Evolutionary conservation across 2,888 invertebrate species (phyloP).

Genomic region (Marronus borbonicus): DNA sequence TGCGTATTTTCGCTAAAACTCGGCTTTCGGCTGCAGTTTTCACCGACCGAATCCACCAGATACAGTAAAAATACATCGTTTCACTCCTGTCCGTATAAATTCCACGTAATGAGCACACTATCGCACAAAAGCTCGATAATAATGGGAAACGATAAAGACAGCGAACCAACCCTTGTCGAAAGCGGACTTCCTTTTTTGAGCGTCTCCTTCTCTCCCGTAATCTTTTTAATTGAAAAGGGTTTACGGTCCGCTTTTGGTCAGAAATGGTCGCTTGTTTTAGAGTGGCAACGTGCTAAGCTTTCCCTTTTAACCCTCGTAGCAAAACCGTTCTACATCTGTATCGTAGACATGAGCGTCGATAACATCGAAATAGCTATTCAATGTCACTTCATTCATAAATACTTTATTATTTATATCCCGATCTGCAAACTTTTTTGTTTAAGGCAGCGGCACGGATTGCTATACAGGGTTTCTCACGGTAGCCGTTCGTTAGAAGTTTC

Average conservation of each 20-base stretch:
- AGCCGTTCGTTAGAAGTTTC: no score
- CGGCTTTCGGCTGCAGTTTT: constrained; percentile 1
- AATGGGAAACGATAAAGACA: constrained; percentile 27
- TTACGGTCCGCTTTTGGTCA: constrained; percentile 33
- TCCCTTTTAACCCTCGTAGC: constrained; percentile 31
- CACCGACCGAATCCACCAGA: not conserved
- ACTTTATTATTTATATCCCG: no score
- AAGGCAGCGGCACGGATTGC: no score
- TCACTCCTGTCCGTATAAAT: constrained; percentile 20
- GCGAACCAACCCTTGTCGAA: constrained; percentile 1
- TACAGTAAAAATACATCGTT: constrained; percentile 15
- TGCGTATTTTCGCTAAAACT: not conserved
- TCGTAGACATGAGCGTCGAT: not conserved
- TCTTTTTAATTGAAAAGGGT: constrained; percentile 41
- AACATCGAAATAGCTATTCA: constrained; percentile 7
- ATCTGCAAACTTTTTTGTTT: no score
- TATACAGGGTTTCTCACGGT: no score
- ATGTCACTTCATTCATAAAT: not conserved
- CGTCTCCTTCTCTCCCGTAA: constrained; percentile 28
- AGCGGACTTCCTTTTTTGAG: constrained; percentile 15
- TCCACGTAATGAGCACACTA: constrained; percentile 25
- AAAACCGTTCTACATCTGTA: not conserved
- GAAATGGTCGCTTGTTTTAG: constrained; percentile 34
- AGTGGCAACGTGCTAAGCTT: constrained; percentile 44
- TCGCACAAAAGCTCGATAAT: constrained; percentile 33